Conservation (phyloP, 2,888 invertebrate genomes). For the Xylota sylvarum region DNA sequence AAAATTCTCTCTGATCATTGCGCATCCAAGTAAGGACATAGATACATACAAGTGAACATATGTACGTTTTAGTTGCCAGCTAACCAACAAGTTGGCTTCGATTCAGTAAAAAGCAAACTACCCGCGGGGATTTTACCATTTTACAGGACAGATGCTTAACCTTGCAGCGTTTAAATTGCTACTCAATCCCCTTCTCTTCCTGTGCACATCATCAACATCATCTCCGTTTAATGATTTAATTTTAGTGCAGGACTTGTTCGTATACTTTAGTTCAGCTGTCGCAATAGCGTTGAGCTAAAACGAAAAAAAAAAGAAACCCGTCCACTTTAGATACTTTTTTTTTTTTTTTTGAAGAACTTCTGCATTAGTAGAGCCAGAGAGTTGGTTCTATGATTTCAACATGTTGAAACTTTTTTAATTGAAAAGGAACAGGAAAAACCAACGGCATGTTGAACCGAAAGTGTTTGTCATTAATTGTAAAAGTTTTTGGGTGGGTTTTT, state of each 20-base stretch:
- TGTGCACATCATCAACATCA: constrained; percentile 1
- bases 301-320: neutral
- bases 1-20: constrained; percentile 7
- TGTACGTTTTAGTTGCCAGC: constrained; percentile 2
- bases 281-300: constrained; percentile 4
- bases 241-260: constrained; percentile 13
- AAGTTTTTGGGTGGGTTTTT: constrained; percentile 32
- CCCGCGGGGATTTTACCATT: neutral
- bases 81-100: constrained; percentile 38
- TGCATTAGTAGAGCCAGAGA: constrained; percentile 31
- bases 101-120: constrained; percentile 1
- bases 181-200: no score
- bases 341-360: constrained; percentile 9
- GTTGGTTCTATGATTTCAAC: constrained; percentile 41
- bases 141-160: constrained; percentile 25
- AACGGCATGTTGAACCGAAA: constrained; percentile 46
- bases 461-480: constrained; percentile 71
- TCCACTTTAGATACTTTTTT: constrained; percentile 24
- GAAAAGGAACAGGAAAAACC: constrained; percentile 51
- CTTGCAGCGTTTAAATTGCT: constrained; percentile 6
- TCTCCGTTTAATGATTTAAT: constrained; percentile 46
- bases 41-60: neutral
- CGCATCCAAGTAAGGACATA: neutral
- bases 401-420: constrained; percentile 70
- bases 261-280: constrained; percentile 54